A percentile compares a stretch with the other conserved stretches of the same genome.
phyloP scores from a whole-genome alignment of 2,797 vertebrate genomes.

The Rhodeus uyekii region DNA sequence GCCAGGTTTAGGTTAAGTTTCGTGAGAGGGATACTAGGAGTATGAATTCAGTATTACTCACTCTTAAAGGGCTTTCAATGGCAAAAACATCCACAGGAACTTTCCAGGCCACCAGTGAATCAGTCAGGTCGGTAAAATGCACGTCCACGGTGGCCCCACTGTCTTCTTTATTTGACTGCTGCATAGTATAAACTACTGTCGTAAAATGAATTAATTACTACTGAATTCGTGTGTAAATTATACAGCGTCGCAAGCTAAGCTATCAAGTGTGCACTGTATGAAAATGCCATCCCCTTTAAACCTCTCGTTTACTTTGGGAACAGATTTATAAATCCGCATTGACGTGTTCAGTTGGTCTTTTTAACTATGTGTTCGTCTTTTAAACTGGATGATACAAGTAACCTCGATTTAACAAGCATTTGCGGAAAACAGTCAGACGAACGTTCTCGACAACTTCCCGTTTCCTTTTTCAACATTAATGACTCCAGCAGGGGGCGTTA shows the following conservation, averaged over 20 bases:
- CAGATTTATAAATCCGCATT: not conserved
- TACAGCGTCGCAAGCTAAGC: not conserved
- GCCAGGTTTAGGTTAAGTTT: not conserved
- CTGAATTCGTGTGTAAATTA: not conserved
- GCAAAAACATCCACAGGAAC: constrained; percentile 73
- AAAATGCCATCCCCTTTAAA: not conserved
- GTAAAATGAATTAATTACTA: not conserved
- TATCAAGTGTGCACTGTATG: not conserved
- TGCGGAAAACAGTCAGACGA: not conserved
- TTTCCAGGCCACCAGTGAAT: constrained; percentile 77
- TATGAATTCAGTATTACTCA: constrained; percentile 53
- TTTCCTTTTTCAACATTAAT: constrained; percentile 2
- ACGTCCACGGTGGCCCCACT: constrained; percentile 71
- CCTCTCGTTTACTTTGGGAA: not conserved
- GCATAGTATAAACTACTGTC: constrained; percentile 58
- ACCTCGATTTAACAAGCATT: not conserved
- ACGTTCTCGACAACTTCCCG: constrained; percentile 9
- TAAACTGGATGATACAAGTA: not conserved
- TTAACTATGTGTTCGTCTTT: not conserved
- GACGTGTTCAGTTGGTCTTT: not conserved
- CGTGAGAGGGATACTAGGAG: not conserved
- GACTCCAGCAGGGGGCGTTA: constrained; percentile 18
- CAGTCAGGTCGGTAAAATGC: constrained; percentile 73
- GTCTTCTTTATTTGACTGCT: constrained; percentile 58
- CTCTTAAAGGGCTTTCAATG: constrained; percentile 64